Evolutionary conservation across 2,888 invertebrate species (phyloP).

Genomic region (Eupeodes latifasciatus): DNA sequence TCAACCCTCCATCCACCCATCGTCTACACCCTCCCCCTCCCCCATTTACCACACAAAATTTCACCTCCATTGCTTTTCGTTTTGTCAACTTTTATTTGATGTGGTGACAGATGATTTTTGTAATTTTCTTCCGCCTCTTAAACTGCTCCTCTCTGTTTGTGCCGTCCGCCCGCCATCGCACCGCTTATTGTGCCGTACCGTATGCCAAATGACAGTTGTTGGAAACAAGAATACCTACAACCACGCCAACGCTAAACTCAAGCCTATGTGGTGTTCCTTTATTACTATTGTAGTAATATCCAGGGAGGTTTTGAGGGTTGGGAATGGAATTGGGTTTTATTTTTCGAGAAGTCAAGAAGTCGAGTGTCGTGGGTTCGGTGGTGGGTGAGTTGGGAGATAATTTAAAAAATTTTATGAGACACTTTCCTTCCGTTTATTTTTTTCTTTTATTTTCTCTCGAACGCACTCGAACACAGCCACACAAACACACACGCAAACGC

Average conservation of each 20-base stretch:
- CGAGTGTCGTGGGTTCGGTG: not conserved
- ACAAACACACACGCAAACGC: not conserved
- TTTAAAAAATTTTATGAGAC: constrained; percentile 67
- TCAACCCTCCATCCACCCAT: too few species aligned
- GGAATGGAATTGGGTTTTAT: not conserved
- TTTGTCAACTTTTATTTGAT: constrained; percentile 76
- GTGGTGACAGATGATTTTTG: constrained; percentile 76
- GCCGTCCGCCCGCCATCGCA: too few species aligned
- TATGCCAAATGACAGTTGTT: constrained; percentile 41
- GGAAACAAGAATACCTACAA: constrained; percentile 46
- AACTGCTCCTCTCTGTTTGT: not conserved
- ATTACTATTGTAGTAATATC: constrained; percentile 12
- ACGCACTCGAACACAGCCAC: not conserved
- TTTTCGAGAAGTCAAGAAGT: not conserved
- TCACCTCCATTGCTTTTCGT: constrained; percentile 71
- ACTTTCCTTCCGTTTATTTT: constrained; percentile 49
- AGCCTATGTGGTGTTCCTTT: constrained; percentile 31
- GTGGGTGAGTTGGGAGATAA: constrained; percentile 34
- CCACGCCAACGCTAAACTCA: not conserved
- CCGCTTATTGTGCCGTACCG: not conserved
- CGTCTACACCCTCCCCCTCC: not conserved
- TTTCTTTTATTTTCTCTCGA: constrained; percentile 33
- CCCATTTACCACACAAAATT: not conserved
- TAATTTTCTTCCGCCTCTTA: constrained; percentile 53
- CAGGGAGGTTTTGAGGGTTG: not conserved